phyloP scores from a whole-genome alignment of 2,113 vertebrate genomes.

The Polypterus bichir region DNA sequence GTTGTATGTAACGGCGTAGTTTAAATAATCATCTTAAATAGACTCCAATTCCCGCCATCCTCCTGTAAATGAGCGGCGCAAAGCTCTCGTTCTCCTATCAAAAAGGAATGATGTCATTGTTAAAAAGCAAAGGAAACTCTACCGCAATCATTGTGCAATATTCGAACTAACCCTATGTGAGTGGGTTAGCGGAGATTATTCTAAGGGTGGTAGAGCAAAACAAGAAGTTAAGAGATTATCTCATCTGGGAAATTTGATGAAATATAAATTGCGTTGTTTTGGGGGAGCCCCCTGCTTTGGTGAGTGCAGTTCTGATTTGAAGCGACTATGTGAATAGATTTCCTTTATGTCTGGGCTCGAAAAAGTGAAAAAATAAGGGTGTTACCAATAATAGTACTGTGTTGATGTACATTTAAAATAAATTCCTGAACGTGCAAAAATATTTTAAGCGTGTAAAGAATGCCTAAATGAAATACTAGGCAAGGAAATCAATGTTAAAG shows the following conservation, averaged over 20 bases:
- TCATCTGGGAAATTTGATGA: conserved; percentile 39
- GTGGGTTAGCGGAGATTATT: conserved; percentile 24
- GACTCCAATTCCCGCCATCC: conserved; percentile 27
- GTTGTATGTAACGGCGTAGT: too few relatives aligned
- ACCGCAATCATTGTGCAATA: conserved; percentile 28
- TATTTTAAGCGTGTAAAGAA: background rate
- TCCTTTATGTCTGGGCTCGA: conserved; percentile 9
- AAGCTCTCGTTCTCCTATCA: conserved; percentile 19
- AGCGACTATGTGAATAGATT: background rate
- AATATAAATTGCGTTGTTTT: conserved; percentile 29
- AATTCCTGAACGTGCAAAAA: background rate
- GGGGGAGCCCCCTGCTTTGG: conserved; percentile 44
- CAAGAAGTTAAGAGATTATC: conserved; percentile 26
- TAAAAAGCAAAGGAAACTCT: conserved; percentile 30
- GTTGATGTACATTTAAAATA: background rate
- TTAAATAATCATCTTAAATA: background rate
- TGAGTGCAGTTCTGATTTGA: conserved; percentile 32
- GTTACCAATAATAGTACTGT: background rate
- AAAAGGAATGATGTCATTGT: conserved; percentile 36
- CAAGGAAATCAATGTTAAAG: background rate
- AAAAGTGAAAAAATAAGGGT: conserved; percentile 2
- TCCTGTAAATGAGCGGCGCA: conserved; percentile 7
- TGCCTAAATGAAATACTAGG: background rate
- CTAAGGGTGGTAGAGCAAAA: conserved; percentile 14
- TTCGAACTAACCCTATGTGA: conserved; percentile 6